These are phyloP conservation scores for Synanceia verrucosa DNA, from an alignment of 2,797 vertebrate species.

Conservation along the genomic window DNA sequence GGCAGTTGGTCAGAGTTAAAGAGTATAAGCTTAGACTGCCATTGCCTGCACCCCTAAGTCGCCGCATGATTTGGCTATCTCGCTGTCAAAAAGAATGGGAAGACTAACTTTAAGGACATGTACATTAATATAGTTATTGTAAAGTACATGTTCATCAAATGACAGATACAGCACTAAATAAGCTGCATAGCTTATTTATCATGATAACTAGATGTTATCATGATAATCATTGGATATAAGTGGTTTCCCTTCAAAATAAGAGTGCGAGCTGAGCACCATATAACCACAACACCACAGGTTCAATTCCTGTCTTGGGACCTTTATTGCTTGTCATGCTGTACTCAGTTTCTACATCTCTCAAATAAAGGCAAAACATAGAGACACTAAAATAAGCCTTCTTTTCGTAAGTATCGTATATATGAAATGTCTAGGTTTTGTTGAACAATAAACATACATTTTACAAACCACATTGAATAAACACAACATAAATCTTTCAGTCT, in stretches of 20 bases:
- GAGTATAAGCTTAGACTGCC: conserved; percentile 69
- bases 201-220: background rate
- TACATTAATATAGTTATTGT: background rate
- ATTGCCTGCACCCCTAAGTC: conserved; percentile 55
- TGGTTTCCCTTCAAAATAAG: conserved; percentile 3
- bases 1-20: conserved; percentile 79
- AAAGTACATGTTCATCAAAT: background rate
- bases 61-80: conserved; percentile 22
- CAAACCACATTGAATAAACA: background rate
- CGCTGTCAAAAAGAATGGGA: conserved; percentile 19
- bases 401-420: background rate
- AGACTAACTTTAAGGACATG: background rate
- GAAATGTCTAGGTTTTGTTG: background rate
- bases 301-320: background rate
- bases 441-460: background rate
- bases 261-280: background rate
- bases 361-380: conserved; percentile 3
- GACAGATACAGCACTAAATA: background rate
- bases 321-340: background rate
- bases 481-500: background rate
- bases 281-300: background rate
- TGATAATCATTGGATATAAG: background rate
- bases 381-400: background rate
- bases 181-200: background rate
- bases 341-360: background rate